A percentile compares a stretch with the other conserved stretches of the same genome.
phyloP scores from a whole-genome alignment of 2,888 invertebrate species.

The Agriopis aurantiaria region DNA sequence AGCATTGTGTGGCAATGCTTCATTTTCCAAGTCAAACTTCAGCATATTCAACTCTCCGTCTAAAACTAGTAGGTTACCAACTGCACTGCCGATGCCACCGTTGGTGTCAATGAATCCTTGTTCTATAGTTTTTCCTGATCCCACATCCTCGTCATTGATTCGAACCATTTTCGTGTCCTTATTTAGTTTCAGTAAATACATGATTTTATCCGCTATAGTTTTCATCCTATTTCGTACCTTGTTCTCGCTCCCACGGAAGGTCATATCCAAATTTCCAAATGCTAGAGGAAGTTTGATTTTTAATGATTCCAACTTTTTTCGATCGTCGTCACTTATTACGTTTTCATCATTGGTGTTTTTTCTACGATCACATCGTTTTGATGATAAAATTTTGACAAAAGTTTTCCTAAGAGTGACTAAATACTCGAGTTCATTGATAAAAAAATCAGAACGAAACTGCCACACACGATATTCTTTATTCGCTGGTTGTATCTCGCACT shows the following conservation, averaged over 20 bases:
- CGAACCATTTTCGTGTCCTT: conserved; percentile 41
- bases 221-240: conserved; percentile 38
- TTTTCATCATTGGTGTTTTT: background rate
- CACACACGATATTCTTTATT: conserved; percentile 35
- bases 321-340: background rate
- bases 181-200: conserved; percentile 29
- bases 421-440: conserved; percentile 44
- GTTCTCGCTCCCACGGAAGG: conserved; percentile 32
- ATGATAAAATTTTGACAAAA: conserved; percentile 38
- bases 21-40: conserved; percentile 46
- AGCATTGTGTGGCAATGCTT: conserved; percentile 45
- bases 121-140: conserved; percentile 48
- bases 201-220: conserved; percentile 35
- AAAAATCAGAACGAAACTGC: conserved; percentile 46
- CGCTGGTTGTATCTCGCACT: conserved; percentile 21
- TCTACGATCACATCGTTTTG: background rate
- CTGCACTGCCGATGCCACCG: conserved; percentile 54
- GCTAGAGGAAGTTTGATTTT: conserved; percentile 51
- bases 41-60: conserved; percentile 47
- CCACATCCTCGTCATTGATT: conserved; percentile 45
- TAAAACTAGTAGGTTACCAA: conserved; percentile 54
- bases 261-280: conserved; percentile 57
- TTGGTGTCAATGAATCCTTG: conserved; percentile 48
- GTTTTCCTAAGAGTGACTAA: conserved; percentile 46
- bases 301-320: background rate